Base-by-base conservation (phyloP, 1,140 invertebrate species). In the Lerema accius region DNA sequence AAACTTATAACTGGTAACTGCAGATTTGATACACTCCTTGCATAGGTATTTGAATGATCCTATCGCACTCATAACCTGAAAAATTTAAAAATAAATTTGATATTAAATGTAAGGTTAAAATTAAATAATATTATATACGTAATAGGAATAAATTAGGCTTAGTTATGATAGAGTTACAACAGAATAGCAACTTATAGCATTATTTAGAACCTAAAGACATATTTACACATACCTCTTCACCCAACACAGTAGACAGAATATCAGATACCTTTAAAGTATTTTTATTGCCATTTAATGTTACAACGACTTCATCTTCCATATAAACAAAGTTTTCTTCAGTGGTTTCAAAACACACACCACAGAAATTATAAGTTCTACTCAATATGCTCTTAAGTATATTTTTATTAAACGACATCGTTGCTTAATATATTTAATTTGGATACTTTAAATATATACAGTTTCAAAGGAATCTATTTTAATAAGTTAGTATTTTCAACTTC, bases 1-100 rank as follows among this genome's bases (percentile, higher is more conserved):
- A 53, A 86, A 88, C 39, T 68, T 82, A 15, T 82, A 86, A 56
- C 70, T 70, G 15, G 59, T 76, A 37, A 86, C 58, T 15, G 78
- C 75, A 9, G 53, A 43, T 14, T 65, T 73, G 35, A 64, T 68
- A 65, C 84, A 87, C 23, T 70, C 49, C 14, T 76, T 69, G 63
- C 84, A 87, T 23, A 87, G 23, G 17, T 61, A 37, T 46, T 80
- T 63, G 53, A 78, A 75, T 59, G 71, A 48, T 11, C 67, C 68
- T 43, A 84, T 51, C 55, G 62, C 69, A 11, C 62, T 65, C 23
- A 42, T 67, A 23, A 68, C 69, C 82, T 86, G 82, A 56, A 81
- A 81, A 19, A 60, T 58, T 56, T 3, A 65, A 55, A 13, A 28
- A 26, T 14, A 60, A 45, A 26, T 51, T 35, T 43, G 11, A 42